Conservation (phyloP, 2,113 vertebrate species). For the Syngnathus typhle region DNA sequence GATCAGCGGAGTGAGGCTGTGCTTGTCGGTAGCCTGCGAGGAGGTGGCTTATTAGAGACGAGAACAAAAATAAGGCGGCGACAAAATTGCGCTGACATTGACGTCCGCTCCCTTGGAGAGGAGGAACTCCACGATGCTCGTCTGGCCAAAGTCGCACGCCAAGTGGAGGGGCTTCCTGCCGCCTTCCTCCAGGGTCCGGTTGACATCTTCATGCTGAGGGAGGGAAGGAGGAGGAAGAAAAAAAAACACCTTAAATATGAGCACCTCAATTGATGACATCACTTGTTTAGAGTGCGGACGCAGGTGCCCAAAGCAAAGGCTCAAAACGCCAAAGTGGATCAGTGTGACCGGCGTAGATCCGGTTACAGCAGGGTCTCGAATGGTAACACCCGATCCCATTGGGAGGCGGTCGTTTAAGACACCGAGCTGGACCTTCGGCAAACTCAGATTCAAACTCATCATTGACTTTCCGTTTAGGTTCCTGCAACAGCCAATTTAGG, state of each 20-base stretch:
- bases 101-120: constrained; percentile 91
- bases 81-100: constrained; percentile 72
- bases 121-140: constrained; percentile 84
- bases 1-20: constrained; percentile 87
- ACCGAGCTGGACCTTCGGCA: too few relatives aligned
- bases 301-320: neutral
- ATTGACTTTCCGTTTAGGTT: neutral
- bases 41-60: neutral
- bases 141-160: constrained; percentile 88
- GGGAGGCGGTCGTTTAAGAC: neutral
- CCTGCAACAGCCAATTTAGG: neutral
- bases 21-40: constrained; percentile 85
- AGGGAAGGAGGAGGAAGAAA: neutral
- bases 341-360: constrained; percentile 10
- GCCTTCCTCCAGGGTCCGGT: constrained; percentile 78
- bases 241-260: neutral
- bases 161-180: constrained; percentile 92
- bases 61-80: neutral
- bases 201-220: constrained; percentile 84
- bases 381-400: constrained; percentile 17
- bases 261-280: neutral
- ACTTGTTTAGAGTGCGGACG: neutral
- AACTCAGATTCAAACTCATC: too few relatives aligned
- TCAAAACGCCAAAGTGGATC: neutral
- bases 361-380: constrained; percentile 16